Percentiles rank a stretch among this genome's conserved stretches.
These are phyloP conservation scores for Neocrepidodera transversa DNA, from an alignment of 2,888 invertebrate species.

Conservation along the genomic window DNA sequence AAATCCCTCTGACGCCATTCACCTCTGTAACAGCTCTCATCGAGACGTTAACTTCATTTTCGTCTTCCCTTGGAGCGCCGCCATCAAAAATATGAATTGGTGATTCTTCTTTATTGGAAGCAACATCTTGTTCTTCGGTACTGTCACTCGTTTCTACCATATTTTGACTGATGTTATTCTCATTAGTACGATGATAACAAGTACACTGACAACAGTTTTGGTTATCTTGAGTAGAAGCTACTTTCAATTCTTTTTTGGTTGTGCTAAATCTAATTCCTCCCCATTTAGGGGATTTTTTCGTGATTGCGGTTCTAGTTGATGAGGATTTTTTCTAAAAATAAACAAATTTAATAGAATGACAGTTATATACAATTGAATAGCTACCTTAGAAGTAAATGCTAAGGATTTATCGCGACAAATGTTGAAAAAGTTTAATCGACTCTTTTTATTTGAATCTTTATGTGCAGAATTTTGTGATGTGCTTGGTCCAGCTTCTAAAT, in stretches of 20 bases:
- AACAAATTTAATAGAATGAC: not conserved
- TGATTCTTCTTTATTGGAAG: constrained; percentile 8
- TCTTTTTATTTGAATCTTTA: constrained; percentile 49
- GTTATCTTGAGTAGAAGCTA: constrained; percentile 44
- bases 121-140: constrained; percentile 13
- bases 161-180: constrained; percentile 44
- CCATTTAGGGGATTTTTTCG: constrained; percentile 58
- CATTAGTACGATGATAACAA: constrained; percentile 53
- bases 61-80: constrained; percentile 31
- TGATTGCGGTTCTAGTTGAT: constrained; percentile 32
- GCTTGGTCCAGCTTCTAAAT: constrained; percentile 49
- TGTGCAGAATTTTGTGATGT: constrained; percentile 40
- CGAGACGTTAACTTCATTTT: constrained; percentile 22
- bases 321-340: constrained; percentile 28
- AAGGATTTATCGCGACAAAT: constrained; percentile 54
- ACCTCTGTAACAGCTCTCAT: constrained; percentile 42
- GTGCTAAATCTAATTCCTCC: constrained; percentile 56
- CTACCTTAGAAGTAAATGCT: constrained; percentile 46
- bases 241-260: constrained; percentile 54
- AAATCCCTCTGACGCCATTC: constrained; percentile 46
- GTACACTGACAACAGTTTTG: constrained; percentile 56
- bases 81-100: constrained; percentile 2
- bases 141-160: constrained; percentile 14
- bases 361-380: not conserved
- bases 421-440: constrained; percentile 54